Base-by-base conservation (phyloP, 2,113 vertebrate genomes). In the Centropus bengalensis region DNA sequence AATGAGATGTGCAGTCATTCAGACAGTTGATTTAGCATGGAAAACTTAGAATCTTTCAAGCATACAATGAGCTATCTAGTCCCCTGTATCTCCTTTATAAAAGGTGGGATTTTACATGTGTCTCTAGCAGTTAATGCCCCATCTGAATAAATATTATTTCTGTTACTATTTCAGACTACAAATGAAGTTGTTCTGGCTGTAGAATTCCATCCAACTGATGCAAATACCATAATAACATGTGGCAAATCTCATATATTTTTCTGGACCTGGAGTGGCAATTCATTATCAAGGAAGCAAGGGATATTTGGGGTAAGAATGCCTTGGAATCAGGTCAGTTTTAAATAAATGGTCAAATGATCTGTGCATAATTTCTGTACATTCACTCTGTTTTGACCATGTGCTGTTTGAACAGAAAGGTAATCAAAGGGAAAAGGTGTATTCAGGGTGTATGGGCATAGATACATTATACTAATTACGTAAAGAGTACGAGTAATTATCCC, bases 161-260 rank as follows among this genome's bases (percentile, higher is more conserved):
- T 96, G 38, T 90, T 93, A 82, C 86, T 94, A 96, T 82, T 82
- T 92, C 91, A 99, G 98, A 98, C 98, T 94, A 99, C 98, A 93
- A 99, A 99, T 95, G 99, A 99, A 97, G 99, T 99, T 96, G 99
- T 99, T 81, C 97, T 99, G 94, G 98, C 97, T 14, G 98, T 99
- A 90, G 99, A 99, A 96, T 99, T 99, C 92, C 99, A 99, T 95
- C 99, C 99, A 62, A 99, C 99, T 5, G 99, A 99, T 82, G 98
- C 98, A 64, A 98, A 98, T 97, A 99, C 98, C 79, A 99, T 99
- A 56, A 98, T 99, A 94, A 99, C 99, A 23, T 99, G 99, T 86
- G 99, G 99, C n/a, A 99, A 99, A 97, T 99, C 99, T 71, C 99
- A 99, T 97, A 99, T 99, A 95, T 99, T 99, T 98, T 99, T 99